Evolutionary conservation across 2,888 invertebrate genomes (phyloP).

Genomic region (Tricholauxania praeusta): DNA sequence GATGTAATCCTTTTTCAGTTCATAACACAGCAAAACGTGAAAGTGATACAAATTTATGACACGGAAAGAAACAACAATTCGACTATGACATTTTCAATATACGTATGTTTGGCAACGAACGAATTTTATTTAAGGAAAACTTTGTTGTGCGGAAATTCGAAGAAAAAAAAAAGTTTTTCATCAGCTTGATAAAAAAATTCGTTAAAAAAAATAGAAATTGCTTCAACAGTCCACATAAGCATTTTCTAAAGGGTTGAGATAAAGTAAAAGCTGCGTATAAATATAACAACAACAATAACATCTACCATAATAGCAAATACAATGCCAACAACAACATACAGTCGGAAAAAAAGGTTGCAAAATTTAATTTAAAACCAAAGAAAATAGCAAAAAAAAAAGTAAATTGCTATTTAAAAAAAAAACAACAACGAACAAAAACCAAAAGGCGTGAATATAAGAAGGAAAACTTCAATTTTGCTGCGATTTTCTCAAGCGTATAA

Average conservation of each 20-base stretch:
- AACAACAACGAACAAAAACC: neutral
- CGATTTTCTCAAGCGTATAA: slow-evolving; percentile 24
- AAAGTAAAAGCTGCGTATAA: neutral
- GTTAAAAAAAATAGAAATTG: no score
- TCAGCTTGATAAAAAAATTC: slow-evolving; percentile 4
- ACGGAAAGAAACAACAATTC: slow-evolving; percentile 12
- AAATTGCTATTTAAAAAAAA: slow-evolving; percentile 1
- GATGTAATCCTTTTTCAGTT: slow-evolving; percentile 24
- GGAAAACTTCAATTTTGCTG: slow-evolving; percentile 10
- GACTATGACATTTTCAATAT: slow-evolving; percentile 10
- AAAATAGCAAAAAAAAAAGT: slow-evolving; percentile 7
- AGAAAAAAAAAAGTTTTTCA: slow-evolving; percentile 16
- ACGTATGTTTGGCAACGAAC: slow-evolving; percentile 3
- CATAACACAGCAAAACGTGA: slow-evolving; percentile 17
- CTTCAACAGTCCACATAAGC: neutral
- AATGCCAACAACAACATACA: no score
- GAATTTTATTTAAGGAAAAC: neutral
- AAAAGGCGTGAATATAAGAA: no score
- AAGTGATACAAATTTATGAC: slow-evolving; percentile 18
- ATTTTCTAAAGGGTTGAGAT: slow-evolving; percentile 16
- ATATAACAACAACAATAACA: neutral
- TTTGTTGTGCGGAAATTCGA: slow-evolving; percentile 13
- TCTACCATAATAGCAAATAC: no score
- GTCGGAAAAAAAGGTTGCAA: neutral
- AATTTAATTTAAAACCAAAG: slow-evolving; percentile 13